Percentiles rank a stretch among this genome's conserved stretches.
phyloP scores from a whole-genome alignment of 2,113 vertebrate species.

The Xiphophorus couchianus region DNA sequence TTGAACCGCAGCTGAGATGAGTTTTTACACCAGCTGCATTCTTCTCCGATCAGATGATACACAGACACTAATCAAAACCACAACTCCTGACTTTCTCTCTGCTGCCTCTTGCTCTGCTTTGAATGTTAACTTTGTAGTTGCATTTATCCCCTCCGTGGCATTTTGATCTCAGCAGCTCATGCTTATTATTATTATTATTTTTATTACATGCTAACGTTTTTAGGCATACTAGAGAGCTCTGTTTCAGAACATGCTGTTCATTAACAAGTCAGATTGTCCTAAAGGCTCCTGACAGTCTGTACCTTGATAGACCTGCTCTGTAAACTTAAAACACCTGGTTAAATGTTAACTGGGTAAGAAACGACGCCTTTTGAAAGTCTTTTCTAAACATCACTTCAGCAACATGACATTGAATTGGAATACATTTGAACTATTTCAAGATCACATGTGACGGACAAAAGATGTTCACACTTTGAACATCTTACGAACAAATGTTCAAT shows the following conservation, averaged over 20 bases:
- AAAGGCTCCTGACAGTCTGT: constrained; percentile 3
- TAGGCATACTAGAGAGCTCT: neutral
- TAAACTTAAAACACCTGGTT: constrained; percentile 26
- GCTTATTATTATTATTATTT: neutral
- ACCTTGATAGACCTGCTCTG: neutral
- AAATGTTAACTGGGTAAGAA: constrained; percentile 35
- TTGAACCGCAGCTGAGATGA: constrained; percentile 55
- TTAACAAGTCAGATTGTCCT: neutral
- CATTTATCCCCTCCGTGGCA: neutral
- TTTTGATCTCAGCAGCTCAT: neutral
- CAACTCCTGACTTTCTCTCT: constrained; percentile 20
- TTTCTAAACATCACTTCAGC: constrained; percentile 51
- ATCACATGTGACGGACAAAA: neutral
- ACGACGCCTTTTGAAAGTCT: constrained; percentile 14
- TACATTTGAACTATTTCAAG: neutral
- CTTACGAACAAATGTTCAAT: neutral
- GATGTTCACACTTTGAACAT: neutral
- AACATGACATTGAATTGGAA: constrained; percentile 17
- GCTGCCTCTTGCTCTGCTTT: constrained; percentile 1
- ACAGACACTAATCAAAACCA: constrained; percentile 66
- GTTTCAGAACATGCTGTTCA: neutral
- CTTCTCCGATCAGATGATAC: constrained; percentile 66
- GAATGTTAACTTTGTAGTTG: neutral
- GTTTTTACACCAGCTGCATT: constrained; percentile 56
- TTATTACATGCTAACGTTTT: neutral